Conservation (phyloP, 2,888 invertebrate species). For the Monochamus alternatus region DNA sequence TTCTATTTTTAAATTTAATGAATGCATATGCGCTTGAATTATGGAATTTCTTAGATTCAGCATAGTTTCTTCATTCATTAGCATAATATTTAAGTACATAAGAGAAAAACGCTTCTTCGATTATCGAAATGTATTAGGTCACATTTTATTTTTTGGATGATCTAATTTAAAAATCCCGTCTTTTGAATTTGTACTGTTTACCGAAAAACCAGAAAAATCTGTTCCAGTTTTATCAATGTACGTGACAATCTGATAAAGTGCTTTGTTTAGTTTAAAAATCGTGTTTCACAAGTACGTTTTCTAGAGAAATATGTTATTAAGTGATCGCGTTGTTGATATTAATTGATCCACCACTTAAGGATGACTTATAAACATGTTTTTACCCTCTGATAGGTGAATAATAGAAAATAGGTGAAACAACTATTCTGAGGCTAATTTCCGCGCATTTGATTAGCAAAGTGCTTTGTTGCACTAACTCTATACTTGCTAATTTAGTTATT, state of each 20-base stretch:
- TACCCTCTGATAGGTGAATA: background rate
- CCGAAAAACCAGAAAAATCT: background rate
- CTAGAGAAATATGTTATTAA: conserved; percentile 14
- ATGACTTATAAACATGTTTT: background rate
- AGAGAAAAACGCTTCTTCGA: too few relatives aligned
- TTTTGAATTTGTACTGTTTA: background rate
- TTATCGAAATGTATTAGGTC: too few relatives aligned
- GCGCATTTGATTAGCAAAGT: background rate
- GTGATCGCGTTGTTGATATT: background rate
- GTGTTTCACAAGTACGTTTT: conserved; percentile 14
- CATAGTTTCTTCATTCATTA: too few relatives aligned
- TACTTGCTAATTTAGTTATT: conserved; percentile 5
- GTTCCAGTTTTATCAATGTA: conserved; percentile 16
- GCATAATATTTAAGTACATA: too few relatives aligned
- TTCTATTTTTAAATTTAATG: too few relatives aligned
- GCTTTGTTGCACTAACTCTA: background rate
- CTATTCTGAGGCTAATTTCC: background rate
- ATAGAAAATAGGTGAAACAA: background rate
- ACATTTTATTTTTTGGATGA: too few relatives aligned
- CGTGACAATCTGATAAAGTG: conserved; percentile 21
- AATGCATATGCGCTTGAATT: too few relatives aligned
- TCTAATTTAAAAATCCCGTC: too few relatives aligned
- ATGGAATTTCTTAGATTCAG: too few relatives aligned
- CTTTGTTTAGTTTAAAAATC: conserved; percentile 15
- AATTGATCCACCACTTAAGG: background rate